Evolutionary conservation across 2,113 vertebrate species (phyloP).

Genomic region (Serilophus lunatus): DNA sequence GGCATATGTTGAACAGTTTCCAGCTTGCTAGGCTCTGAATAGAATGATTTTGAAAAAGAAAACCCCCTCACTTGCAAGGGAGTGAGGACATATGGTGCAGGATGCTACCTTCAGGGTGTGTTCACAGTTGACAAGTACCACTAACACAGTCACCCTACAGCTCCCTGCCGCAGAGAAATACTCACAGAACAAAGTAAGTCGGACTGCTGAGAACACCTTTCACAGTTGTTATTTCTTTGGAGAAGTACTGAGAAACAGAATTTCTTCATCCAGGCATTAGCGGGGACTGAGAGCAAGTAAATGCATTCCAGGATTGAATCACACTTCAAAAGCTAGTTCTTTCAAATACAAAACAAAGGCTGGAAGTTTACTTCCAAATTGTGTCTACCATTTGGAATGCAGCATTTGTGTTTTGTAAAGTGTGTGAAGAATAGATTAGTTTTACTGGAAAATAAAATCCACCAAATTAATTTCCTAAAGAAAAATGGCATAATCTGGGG

Average conservation of each 20-base stretch:
- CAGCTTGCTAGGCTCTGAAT: conserved; percentile 12
- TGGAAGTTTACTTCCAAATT: background rate
- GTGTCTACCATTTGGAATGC: background rate
- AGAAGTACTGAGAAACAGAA: background rate
- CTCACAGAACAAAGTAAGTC: background rate
- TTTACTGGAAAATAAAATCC: background rate
- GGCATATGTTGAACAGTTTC: conserved; percentile 33
- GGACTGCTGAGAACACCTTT: background rate
- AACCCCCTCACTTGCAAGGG: background rate
- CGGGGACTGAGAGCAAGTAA: background rate
- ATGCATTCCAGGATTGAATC: background rate
- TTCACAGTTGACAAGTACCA: background rate
- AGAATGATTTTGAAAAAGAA: background rate
- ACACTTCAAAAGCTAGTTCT: background rate
- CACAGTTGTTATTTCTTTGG: background rate
- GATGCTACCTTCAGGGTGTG: background rate
- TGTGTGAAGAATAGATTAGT: background rate
- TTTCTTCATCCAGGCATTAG: background rate
- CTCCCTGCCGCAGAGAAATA: background rate
- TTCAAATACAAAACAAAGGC: background rate
- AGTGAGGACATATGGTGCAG: background rate
- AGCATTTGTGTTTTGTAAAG: background rate
- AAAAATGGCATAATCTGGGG: background rate
- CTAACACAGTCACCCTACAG: background rate
- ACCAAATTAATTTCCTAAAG: background rate